Conservation (phyloP, 2,888 invertebrate genomes). For the Uropetala carovei region DNA sequence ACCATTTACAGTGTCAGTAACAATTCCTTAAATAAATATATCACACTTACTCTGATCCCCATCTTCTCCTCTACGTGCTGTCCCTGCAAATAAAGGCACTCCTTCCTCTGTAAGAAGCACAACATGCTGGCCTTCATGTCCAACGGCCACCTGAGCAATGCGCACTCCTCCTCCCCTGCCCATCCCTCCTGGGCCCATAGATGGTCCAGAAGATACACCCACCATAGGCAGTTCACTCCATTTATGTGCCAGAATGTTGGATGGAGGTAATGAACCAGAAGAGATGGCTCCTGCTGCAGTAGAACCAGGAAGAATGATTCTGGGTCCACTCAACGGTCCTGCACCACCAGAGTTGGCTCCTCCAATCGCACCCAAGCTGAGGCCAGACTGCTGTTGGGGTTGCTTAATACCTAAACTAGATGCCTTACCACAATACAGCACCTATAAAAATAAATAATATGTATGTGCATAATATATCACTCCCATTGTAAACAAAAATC, state of each 20-base stretch:
- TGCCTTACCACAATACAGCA: slow-evolving; percentile 92
- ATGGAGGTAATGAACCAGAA: slow-evolving; percentile 5
- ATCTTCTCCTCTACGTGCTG: slow-evolving; percentile 94
- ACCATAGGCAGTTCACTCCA: slow-evolving; percentile 75
- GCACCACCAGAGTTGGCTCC: slow-evolving; percentile 77
- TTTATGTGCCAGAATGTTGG: slow-evolving; percentile 69
- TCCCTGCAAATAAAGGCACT: slow-evolving; percentile 90
- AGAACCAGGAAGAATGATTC: slow-evolving; percentile 3
- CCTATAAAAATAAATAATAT: slow-evolving; percentile 74
- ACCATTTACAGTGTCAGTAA: too few species aligned
- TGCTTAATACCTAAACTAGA: slow-evolving; percentile 89
- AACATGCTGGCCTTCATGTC: slow-evolving; percentile 96
- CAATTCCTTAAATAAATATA: not conserved
- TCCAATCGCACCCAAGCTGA: slow-evolving; percentile 74
- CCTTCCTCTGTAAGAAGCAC: slow-evolving; percentile 95
- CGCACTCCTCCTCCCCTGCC: slow-evolving; percentile 24
- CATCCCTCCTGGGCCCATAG: slow-evolving; percentile 3
- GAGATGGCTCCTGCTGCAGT: slow-evolving; percentile 12
- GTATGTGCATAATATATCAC: not conserved
- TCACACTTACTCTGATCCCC: slow-evolving; percentile 84
- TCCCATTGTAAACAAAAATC: not conserved
- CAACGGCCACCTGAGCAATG: slow-evolving; percentile 85
- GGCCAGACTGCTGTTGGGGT: slow-evolving; percentile 68
- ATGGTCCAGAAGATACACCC: slow-evolving; percentile 48
- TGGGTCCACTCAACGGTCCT: slow-evolving; percentile 71